Base-by-base conservation (phyloP, 2,888 invertebrate species). In the Leptura quadrifasciata region DNA sequence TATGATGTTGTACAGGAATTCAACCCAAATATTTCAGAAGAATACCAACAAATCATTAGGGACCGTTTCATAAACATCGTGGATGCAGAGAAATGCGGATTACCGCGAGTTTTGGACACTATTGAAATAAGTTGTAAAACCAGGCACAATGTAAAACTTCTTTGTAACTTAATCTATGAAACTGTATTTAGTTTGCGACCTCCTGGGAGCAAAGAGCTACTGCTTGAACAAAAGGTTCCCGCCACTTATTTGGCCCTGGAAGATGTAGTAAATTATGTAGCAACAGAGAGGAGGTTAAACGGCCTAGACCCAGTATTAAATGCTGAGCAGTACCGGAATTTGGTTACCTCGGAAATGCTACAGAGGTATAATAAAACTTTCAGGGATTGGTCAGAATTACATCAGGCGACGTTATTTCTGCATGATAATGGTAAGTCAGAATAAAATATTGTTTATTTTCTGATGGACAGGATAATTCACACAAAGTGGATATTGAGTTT, bases 351-450 rank as follows among this genome's bases (percentile, higher is more conserved):
- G 67, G 92, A 92, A 85, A 92, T 93, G 94, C 92, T 94, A 80
- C 93, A 93, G 82, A 92, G 93, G 77, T 93, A 93, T 81, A 92
- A 93, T 76, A 91, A 94, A 61, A 92, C 93, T 74, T 97, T 97
- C 87, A 91, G 97, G n/a, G 98, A 97, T 90, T 93, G 93, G 10
- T 94, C 96, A 0, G 98, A 98, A 88, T 89, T 98, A 69, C 96
- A 97, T 84, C 98, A 98, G 87, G 99, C 99, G 0, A 98, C 98
- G 0, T 93, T 97, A 87, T 99, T 99, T 89, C 91, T 99, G 0
- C 99, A 99, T 87, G 99, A 99, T 86, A 99, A 99, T 88, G 99
- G 97, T 92, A 84, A 84, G 15, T 24, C 9, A 52, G 5, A 35
- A n/a, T 3, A 39, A 39, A 39, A n/a, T n/a, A n/a, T n/a, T n/a